A percentile compares a stretch with the other conserved stretches of the same genome.
Conservation (phyloP, 2,113 vertebrate species). For the Notarius lentiginosus region DNA sequence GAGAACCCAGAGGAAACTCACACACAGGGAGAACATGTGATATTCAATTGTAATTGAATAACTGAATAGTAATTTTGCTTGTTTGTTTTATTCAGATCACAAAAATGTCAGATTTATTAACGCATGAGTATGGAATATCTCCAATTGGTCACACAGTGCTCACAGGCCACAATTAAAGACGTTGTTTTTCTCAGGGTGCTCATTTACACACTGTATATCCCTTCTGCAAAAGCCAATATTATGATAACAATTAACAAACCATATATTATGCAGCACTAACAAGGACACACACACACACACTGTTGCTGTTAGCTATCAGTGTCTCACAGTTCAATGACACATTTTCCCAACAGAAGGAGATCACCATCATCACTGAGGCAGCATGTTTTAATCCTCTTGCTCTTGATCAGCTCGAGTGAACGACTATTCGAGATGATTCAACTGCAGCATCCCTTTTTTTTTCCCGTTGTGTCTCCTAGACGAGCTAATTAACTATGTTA, state of each 20-base stretch:
- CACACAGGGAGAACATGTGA: not conserved
- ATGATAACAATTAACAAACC: not conserved
- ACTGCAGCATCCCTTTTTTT: conserved; percentile 25
- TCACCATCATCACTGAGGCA: conserved; percentile 53
- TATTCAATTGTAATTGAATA: not conserved
- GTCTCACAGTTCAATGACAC: conserved; percentile 41
- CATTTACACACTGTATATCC: not conserved
- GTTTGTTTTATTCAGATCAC: not conserved
- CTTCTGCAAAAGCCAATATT: not conserved
- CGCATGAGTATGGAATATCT: not conserved
- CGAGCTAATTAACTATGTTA: conserved; percentile 57
- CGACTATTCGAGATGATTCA: conserved; percentile 48
- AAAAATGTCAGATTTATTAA: not conserved
- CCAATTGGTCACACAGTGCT: not conserved
- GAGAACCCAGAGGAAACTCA: not conserved
- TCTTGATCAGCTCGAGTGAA: conserved; percentile 55
- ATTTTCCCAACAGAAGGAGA: conserved; percentile 43
- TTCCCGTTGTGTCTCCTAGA: conserved; percentile 50
- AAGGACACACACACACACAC: not conserved
- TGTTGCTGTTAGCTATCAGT: conserved; percentile 29
- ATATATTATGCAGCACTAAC: not conserved
- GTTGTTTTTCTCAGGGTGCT: not conserved
- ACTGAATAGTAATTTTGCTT: no score
- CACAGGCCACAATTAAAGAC: not conserved
- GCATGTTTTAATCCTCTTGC: conserved; percentile 47